Evolutionary conservation across 2,113 vertebrate species (phyloP), one percentile per base, ranked within the genome.

Genomic region (Pelecanus crispus): DNA sequence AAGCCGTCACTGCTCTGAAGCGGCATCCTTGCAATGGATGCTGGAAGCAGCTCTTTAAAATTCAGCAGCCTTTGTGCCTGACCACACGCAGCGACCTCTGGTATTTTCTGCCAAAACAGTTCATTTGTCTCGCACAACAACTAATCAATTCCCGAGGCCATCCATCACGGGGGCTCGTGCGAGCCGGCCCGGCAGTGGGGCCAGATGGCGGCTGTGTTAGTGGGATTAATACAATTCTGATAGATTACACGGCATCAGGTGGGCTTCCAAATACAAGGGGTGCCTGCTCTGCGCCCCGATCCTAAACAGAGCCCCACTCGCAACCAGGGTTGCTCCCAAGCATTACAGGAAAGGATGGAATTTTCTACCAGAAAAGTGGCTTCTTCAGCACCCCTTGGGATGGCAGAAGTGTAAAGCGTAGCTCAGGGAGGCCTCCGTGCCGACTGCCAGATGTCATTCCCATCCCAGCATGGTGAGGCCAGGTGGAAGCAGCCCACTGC

Each of bases 121-220:
- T 99, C 99, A 99, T 99, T 98, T 98, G 98, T 99, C 99, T 99
- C 98, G 93, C 94, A 95, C 97, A 98, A 98, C 98, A 99, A 99
- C 98, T 99, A 99, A 99, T 99, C 99, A 99, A 99, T 99, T 99
- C 98, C 96, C 97, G 96, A 97, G 98, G 97, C 99, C 99, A 99
- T 99, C 99, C 98, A 99, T 99, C 99, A 99, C 96, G 18, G 97
- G 82, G 97, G 95, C 98, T 98, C 96, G 97, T 55, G 96, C 68
- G 95, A 97, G 97, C 96, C 61, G 95, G 97, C 81, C 97, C 94
- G 50, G 97, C 96, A 96, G 96, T 81, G 38, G 97, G 97, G 97
- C 97, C 98, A 98, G 98, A 98, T 98, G 98, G 98, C 49, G 94
- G 97, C 97, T 96, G 95, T 62, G 95, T 98, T 98, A 97, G 97